These are phyloP conservation scores for Colletes latitarsis DNA, from an alignment of 1,140 invertebrate genomes.

Conservation along the genomic window DNA sequence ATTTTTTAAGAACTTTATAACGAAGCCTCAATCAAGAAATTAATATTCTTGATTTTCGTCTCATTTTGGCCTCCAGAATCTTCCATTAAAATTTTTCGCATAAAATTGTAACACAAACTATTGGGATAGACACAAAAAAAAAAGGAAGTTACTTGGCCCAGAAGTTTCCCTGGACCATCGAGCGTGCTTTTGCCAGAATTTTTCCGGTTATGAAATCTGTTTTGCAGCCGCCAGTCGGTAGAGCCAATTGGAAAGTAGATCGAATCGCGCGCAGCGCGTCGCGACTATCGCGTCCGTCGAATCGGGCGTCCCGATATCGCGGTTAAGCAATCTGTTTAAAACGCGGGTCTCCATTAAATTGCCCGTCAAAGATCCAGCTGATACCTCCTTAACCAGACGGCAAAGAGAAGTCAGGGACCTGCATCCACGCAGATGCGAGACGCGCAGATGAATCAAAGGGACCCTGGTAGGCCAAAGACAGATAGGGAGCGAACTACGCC, in stretches of 20 bases:
- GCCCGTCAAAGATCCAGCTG: slow-evolving; percentile 28
- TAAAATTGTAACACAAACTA: too few species aligned
- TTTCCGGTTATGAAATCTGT: background rate
- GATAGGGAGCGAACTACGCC: slow-evolving; percentile 7
- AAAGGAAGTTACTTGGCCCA: too few species aligned
- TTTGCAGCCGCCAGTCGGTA: background rate
- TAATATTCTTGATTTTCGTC: too few species aligned
- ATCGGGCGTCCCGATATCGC: background rate
- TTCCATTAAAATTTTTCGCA: too few species aligned
- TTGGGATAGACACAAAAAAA: too few species aligned
- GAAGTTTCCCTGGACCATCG: too few species aligned
- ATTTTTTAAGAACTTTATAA: too few species aligned
- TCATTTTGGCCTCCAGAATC: too few species aligned
- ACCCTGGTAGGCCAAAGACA: slow-evolving; percentile 17
- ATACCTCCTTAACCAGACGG: slow-evolving; percentile 21
- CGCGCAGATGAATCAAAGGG: slow-evolving; percentile 31
- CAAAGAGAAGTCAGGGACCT: background rate
- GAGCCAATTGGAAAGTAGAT: background rate
- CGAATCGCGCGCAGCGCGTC: background rate
- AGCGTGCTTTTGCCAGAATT: too few species aligned
- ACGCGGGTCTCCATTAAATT: slow-evolving; percentile 21
- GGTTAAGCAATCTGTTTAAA: slow-evolving; percentile 21
- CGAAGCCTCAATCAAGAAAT: too few species aligned
- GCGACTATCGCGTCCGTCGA: background rate
- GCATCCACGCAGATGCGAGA: background rate